Evolutionary conservation across 2,888 invertebrate genomes (phyloP).

Genomic region (Aspidiotus destructor): DNA sequence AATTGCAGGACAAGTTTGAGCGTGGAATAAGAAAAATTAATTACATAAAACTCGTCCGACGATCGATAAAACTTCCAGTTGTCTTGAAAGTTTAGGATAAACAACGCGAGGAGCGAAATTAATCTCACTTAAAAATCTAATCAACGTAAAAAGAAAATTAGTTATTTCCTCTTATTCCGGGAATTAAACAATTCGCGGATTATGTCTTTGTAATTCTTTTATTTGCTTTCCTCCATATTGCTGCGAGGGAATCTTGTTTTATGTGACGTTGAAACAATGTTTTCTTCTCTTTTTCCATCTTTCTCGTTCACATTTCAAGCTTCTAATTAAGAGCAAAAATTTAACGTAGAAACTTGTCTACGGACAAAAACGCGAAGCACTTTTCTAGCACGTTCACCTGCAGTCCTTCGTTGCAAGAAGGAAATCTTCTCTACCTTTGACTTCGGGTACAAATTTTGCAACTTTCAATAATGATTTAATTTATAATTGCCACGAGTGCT

Average conservation of each 20-base stretch:
- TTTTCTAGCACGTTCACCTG: no score
- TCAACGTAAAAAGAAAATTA: conserved; percentile 30
- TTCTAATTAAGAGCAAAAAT: neutral
- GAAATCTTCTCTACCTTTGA: no score
- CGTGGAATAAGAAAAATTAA: conserved; percentile 24
- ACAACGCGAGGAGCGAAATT: conserved; percentile 27
- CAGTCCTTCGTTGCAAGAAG: no score
- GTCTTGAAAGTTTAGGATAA: conserved; percentile 24
- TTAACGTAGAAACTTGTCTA: no score
- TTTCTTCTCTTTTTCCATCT: neutral
- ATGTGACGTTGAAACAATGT: neutral
- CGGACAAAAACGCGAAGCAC: no score
- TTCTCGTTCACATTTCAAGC: neutral
- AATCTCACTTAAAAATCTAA: conserved; percentile 30
- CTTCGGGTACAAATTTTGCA: no score
- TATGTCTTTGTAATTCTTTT: conserved; percentile 29
- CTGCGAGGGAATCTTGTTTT: conserved; percentile 3
- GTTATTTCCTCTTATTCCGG: conserved; percentile 14
- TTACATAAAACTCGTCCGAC: conserved; percentile 23
- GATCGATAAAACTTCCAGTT: conserved; percentile 25
- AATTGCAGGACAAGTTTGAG: conserved; percentile 14
- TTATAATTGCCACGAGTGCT: no score
- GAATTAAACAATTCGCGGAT: conserved; percentile 15
- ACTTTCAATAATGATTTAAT: no score
- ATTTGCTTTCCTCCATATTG: conserved; percentile 16